Base-by-base conservation (phyloP, 35 echinoderm and acorn worm species). In the Ophioderma brevispina region DNA sequence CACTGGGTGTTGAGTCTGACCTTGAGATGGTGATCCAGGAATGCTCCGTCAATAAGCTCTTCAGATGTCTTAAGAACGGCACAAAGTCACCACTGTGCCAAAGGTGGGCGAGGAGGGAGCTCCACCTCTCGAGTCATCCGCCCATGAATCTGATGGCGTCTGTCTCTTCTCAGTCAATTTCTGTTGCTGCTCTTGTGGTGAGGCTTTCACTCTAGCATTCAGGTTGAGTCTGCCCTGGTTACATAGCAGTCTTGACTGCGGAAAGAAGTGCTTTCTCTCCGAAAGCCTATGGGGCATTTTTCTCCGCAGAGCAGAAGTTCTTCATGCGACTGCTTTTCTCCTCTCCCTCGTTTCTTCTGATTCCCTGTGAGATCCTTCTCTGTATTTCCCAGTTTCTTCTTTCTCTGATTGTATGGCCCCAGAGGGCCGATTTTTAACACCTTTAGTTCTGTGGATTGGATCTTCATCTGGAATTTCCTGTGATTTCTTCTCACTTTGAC, bases 291-390 rank as follows among this genome's bases (percentile, higher is more conserved):
- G 92, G 92, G 37, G 86, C 88, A 76, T 80, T 46, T 41, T 39
- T 35, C 52, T 97, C 95, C 94, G 95, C 49, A 59, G 43, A 15
- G 84, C 40, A 97, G 34, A 32, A 97, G 77, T 76, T 97, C 80
- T 94, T 89, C 76, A 91, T 89, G 55, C 95, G 43, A n/a, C 75
- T 94, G 91, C 55, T 87, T 76, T n/a, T 31, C 85, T 82, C 49
- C 95, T 84, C 39, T 94, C 95, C 33, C 95, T 35, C 92, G 36
- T 31, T 90, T 94, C 41, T 40, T 82, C 78, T 87, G 85, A 41
- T 32, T 86, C 49, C 82, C 78, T 33, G 95, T 91, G 70, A 97
- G 32, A 49, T 97, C 95, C 77, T 97, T 97, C 5, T 94, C 92
- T 31, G 95, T 94, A 43, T 94, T 94, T 40, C 82, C 78, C 82